A percentile compares a stretch with the other conserved stretches of the same genome.
phyloP scores from a whole-genome alignment of 2,888 invertebrate genomes.

The Tuberolachnus salignus region DNA sequence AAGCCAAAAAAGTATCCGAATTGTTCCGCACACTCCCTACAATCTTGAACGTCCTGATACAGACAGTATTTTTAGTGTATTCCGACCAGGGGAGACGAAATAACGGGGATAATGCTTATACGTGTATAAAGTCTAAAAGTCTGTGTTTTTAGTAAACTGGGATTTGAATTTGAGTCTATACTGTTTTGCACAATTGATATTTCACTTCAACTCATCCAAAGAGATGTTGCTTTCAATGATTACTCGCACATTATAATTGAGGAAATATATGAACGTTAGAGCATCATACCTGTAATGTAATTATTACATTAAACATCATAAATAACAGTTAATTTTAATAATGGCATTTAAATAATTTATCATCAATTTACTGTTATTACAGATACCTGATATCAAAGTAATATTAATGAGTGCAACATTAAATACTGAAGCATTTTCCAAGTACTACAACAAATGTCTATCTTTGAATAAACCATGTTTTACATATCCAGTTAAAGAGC shows the following conservation, averaged over 20 bases:
- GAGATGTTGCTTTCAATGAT: slow-evolving; percentile 73
- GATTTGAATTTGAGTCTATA: slow-evolving; percentile 75
- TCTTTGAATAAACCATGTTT: slow-evolving; percentile 83
- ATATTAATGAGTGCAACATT: slow-evolving; percentile 95
- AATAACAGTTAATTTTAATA: background rate
- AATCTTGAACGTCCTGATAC: too few species aligned
- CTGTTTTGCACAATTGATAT: slow-evolving; percentile 90
- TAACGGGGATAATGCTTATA: too few species aligned
- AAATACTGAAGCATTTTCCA: slow-evolving; percentile 80
- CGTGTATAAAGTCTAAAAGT: too few species aligned
- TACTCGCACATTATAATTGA: slow-evolving; percentile 86
- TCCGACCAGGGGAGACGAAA: too few species aligned
- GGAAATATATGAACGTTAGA: slow-evolving; percentile 91
- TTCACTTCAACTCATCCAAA: slow-evolving; percentile 78
- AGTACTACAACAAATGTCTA: slow-evolving; percentile 76
- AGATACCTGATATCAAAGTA: slow-evolving; percentile 75
- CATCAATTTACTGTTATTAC: slow-evolving; percentile 59
- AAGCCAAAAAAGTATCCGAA: too few species aligned
- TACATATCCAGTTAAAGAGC: slow-evolving; percentile 82
- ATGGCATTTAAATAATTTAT: slow-evolving; percentile 19
- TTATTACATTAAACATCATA: slow-evolving; percentile 22
- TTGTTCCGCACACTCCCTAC: too few species aligned
- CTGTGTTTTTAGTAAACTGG: slow-evolving; percentile 68
- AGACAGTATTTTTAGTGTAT: too few species aligned
- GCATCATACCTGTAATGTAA: slow-evolving; percentile 67